Percentiles rank a stretch among this genome's conserved stretches.
Evolutionary conservation across 2,797 vertebrate species (phyloP).

Genomic region (Antrozous pallidus): DNA sequence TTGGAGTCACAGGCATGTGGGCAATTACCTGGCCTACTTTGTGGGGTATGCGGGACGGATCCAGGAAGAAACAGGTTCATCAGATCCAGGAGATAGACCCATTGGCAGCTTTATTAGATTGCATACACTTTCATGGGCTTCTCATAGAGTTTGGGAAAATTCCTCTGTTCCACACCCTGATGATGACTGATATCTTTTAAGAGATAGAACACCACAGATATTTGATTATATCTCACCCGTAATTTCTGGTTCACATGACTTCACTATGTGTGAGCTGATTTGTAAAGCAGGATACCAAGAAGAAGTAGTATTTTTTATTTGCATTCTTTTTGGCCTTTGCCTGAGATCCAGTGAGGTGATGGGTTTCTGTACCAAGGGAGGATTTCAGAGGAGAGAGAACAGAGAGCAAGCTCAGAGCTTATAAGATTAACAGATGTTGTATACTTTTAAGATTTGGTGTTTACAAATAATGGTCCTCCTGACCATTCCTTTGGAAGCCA

Average conservation of each 20-base stretch:
- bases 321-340: neutral
- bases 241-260: neutral
- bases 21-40: neutral
- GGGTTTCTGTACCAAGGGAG: neutral
- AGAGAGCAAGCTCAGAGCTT: neutral
- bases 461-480: neutral
- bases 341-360: neutral
- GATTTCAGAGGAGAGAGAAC: constrained; percentile 10
- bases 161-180: neutral
- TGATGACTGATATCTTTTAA: neutral
- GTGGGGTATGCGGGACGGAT: neutral
- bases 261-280: neutral
- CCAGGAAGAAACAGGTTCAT: neutral
- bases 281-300: neutral
- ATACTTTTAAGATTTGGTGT: neutral
- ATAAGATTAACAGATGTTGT: neutral
- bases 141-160: neutral
- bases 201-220: neutral
- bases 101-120: neutral
- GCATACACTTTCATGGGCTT: constrained; percentile 1
- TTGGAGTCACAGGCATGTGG: neutral
- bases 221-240: neutral
- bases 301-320: constrained; percentile 12
- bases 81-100: neutral
- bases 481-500: neutral